Evolutionary conservation across 2,888 invertebrate genomes (phyloP).

Genomic region (Cryptus armator): DNA sequence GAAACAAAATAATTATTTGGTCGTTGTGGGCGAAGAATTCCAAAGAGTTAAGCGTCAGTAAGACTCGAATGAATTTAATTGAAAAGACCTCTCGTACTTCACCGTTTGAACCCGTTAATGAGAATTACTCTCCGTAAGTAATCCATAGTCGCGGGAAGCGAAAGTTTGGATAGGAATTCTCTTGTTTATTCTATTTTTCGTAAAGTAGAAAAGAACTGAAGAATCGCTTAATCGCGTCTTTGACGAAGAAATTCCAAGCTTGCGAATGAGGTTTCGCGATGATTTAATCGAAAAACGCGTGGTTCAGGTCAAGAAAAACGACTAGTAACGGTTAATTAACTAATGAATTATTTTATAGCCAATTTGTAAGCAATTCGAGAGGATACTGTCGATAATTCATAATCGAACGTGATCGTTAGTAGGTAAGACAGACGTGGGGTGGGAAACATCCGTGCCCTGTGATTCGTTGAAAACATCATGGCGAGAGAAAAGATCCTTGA

Average conservation of each 20-base stretch:
- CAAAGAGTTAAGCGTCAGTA: too few relatives aligned
- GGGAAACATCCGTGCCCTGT: neutral
- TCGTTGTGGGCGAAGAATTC: too few relatives aligned
- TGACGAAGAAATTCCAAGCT: neutral
- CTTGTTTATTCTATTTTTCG: too few relatives aligned
- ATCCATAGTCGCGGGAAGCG: too few relatives aligned
- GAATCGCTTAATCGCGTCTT: neutral
- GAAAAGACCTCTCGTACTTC: too few relatives aligned
- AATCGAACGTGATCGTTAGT: neutral
- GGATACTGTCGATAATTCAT: neutral
- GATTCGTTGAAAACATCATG: constrained; percentile 1
- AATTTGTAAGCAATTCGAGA: neutral
- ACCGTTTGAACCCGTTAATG: too few relatives aligned
- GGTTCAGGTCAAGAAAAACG: neutral
- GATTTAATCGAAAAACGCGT: neutral
- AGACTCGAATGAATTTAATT: too few relatives aligned
- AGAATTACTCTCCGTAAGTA: too few relatives aligned
- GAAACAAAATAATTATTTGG: too few relatives aligned
- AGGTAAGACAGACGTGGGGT: neutral
- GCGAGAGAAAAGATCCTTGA: constrained; percentile 47
- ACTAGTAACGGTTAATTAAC: neutral
- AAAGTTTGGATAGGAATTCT: too few relatives aligned
- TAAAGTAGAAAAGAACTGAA: too few relatives aligned
- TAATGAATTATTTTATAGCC: neutral
- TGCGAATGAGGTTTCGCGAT: neutral